Conservation (phyloP, 2,797 vertebrate species). For the Bryconaethiops microstoma region DNA sequence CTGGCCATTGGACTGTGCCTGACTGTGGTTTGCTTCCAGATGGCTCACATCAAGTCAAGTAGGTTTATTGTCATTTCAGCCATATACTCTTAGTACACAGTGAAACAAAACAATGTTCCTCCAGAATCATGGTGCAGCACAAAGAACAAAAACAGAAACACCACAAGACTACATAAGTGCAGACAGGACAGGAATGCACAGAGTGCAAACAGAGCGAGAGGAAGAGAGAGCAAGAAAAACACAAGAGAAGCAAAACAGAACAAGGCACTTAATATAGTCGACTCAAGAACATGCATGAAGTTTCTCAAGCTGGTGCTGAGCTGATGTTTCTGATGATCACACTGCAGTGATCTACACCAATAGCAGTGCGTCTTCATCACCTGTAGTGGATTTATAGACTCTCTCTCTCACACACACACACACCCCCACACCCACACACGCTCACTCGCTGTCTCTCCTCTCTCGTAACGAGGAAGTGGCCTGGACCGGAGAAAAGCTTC, state of each 20-base stretch:
- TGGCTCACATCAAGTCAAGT: too few species aligned
- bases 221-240: too few species aligned
- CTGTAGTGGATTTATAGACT: not conserved
- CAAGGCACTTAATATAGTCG: not conserved
- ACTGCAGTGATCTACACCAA: constrained; percentile 29
- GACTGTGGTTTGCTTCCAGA: constrained; percentile 22
- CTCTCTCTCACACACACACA: not conserved
- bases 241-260: too few species aligned
- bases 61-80: too few species aligned
- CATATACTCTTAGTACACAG: too few species aligned
- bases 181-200: too few species aligned
- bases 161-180: too few species aligned
- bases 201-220: too few species aligned
- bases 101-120: too few species aligned
- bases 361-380: constrained; percentile 24
- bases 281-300: not conserved
- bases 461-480: constrained; percentile 69
- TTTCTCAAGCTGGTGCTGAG: constrained; percentile 17
- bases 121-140: too few species aligned
- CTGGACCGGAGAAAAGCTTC: constrained; percentile 70
- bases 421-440: not conserved
- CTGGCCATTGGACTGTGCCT: not conserved
- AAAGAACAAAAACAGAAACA: too few species aligned
- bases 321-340: constrained; percentile 7
- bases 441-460: constrained; percentile 6